Conservation (phyloP, 1,140 invertebrate species). For the Drosophila ohnishii region DNA sequence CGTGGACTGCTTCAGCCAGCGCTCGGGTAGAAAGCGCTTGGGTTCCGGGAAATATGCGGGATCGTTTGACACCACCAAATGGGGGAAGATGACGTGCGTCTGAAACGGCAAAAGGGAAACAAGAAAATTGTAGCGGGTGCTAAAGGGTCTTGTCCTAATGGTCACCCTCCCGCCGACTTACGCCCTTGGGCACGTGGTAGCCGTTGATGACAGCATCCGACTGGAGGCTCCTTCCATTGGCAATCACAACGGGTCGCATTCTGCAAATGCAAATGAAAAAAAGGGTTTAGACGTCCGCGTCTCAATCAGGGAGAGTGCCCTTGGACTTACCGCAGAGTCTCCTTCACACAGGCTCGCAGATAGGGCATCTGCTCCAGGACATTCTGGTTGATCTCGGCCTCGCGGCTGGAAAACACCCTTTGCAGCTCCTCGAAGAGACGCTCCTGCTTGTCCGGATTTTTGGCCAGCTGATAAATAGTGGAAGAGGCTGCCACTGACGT, state of each 20-base stretch:
- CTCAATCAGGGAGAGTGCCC: constrained; percentile 16
- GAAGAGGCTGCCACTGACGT: constrained; percentile 91
- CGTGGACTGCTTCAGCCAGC: constrained; percentile 87
- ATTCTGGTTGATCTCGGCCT: constrained; percentile 85
- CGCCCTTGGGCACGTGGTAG: constrained; percentile 94
- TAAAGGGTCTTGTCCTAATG: neutral
- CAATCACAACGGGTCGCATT: constrained; percentile 94
- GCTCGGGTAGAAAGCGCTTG: constrained; percentile 88
- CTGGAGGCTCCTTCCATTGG: constrained; percentile 91
- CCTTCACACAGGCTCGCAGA: constrained; percentile 94
- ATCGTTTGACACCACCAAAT: constrained; percentile 90
- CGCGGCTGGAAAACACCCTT: constrained; percentile 84
- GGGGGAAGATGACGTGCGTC: constrained; percentile 92
- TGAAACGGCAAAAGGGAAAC: constrained; percentile 79
- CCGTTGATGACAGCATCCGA: constrained; percentile 91
- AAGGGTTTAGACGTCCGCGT: neutral
- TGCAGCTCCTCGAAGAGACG: constrained; percentile 89
- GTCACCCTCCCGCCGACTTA: constrained; percentile 84
- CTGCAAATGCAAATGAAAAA: constrained; percentile 81
- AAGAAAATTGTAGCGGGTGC: neutral
- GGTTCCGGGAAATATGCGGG: constrained; percentile 88
- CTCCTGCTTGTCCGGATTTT: constrained; percentile 89
- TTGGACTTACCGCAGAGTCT: constrained; percentile 89
- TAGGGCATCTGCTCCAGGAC: constrained; percentile 90
- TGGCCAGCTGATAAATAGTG: constrained; percentile 91